Conservation (phyloP, 2,888 invertebrate species). For the Ecdyonurus torrentis region DNA sequence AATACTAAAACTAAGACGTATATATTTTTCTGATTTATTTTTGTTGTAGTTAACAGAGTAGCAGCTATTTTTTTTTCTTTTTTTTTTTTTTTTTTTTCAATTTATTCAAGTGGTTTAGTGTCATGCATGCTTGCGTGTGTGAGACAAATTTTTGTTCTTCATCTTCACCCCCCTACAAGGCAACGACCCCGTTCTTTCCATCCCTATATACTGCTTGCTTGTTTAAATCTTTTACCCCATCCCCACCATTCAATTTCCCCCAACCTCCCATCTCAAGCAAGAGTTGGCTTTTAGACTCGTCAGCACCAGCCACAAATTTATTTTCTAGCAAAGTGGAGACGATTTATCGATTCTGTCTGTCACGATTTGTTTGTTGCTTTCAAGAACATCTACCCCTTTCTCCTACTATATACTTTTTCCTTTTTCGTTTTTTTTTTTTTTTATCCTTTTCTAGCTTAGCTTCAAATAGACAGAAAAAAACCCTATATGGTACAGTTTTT, state of each 20-base stretch:
- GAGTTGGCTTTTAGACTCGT: background rate
- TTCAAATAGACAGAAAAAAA: too few species aligned
- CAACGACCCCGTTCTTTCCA: background rate
- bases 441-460: too few species aligned
- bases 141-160: background rate
- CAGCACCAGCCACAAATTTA: background rate
- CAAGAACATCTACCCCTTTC: background rate
- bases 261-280: background rate
- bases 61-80: too few species aligned
- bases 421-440: too few species aligned
- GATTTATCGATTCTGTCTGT: constrained; percentile 4
- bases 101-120: background rate
- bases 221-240: too few species aligned
- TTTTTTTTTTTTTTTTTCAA: too few species aligned
- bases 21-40: too few species aligned
- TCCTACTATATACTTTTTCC: too few species aligned
- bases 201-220: too few species aligned
- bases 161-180: background rate
- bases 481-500: too few species aligned
- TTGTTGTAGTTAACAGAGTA: too few species aligned
- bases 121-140: background rate
- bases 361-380: background rate
- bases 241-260: background rate
- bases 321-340: background rate
- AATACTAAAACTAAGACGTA: too few species aligned